These are phyloP conservation scores for Thripadectes ignobilis DNA, from an alignment of 2,797 vertebrate genomes.

Conservation along the genomic window DNA sequence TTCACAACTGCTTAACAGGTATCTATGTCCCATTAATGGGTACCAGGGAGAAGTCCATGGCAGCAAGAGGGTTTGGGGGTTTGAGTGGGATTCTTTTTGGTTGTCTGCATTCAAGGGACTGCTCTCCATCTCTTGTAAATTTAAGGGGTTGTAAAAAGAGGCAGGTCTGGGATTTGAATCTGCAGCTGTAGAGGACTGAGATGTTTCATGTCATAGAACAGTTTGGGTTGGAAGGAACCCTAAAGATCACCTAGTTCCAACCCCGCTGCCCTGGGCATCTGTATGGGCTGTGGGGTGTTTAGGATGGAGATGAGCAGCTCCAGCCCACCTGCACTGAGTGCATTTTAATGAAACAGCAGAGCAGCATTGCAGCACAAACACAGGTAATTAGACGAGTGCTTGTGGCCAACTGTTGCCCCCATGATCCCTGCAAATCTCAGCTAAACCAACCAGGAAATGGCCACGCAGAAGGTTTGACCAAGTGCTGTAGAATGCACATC, in stretches of 20 bases:
- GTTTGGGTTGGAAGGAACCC: background rate
- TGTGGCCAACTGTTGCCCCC: background rate
- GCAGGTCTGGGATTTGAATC: background rate
- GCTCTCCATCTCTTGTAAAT: background rate
- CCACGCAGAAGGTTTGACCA: background rate
- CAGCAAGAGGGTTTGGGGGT: background rate
- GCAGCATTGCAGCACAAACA: background rate
- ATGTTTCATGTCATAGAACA: background rate
- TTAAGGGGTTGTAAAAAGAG: background rate
- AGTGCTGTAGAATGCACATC: fast-evolving
- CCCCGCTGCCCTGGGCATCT: background rate
- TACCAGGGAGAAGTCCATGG: background rate
- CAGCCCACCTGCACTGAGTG: background rate
- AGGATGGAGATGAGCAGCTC: background rate
- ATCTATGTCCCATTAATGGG: background rate
- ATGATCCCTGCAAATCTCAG: background rate
- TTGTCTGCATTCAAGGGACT: background rate
- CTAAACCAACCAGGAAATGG: background rate
- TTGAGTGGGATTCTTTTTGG: background rate
- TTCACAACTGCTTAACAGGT: background rate
- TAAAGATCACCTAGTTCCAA: background rate
- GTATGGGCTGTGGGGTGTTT: background rate
- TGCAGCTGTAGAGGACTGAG: background rate
- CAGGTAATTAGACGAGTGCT: background rate
- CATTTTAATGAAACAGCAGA: background rate